Evolutionary conservation across 2,888 invertebrate species (phyloP).

Genomic region (Clistopyga incitator): DNA sequence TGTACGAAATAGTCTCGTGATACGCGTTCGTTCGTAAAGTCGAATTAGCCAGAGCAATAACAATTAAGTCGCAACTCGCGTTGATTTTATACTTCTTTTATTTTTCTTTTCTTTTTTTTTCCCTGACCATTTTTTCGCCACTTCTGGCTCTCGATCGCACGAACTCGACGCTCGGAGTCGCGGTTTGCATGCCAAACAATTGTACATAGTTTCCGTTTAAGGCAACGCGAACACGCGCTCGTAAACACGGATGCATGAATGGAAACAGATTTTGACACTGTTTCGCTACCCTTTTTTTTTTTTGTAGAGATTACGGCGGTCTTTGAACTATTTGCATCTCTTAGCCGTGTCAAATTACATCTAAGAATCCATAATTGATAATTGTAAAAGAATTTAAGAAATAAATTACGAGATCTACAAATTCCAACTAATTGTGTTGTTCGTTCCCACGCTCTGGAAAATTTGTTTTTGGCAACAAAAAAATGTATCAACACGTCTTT

Average conservation of each 20-base stretch:
- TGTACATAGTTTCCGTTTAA: constrained; percentile 51
- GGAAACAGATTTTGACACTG: constrained; percentile 44
- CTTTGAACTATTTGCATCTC: constrained; percentile 4
- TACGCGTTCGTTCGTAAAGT: constrained; percentile 21
- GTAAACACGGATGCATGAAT: constrained; percentile 25
- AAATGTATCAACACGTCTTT: too few relatives aligned
- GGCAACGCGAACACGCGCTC: constrained; percentile 8
- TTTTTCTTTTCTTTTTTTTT: not conserved
- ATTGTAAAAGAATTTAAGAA: constrained; percentile 43
- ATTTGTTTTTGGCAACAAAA: too few relatives aligned
- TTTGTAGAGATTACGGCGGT: constrained; percentile 20
- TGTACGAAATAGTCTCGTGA: constrained; percentile 5
- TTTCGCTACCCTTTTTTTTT: constrained; percentile 6
- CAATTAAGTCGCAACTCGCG: not conserved
- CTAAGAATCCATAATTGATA: constrained; percentile 43
- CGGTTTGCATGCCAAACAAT: constrained; percentile 11
- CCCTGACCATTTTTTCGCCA: not conserved
- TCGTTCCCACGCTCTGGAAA: too few relatives aligned
- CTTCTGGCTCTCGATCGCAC: not conserved
- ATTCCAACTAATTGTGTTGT: not conserved
- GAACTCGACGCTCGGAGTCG: not conserved
- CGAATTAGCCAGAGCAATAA: constrained; percentile 15
- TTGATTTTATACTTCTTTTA: not conserved
- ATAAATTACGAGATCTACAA: constrained; percentile 36
- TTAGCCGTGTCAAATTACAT: constrained; percentile 39